Conservation (phyloP, 1,140 invertebrate species). For the Oryzaephilus surinamensis region DNA sequence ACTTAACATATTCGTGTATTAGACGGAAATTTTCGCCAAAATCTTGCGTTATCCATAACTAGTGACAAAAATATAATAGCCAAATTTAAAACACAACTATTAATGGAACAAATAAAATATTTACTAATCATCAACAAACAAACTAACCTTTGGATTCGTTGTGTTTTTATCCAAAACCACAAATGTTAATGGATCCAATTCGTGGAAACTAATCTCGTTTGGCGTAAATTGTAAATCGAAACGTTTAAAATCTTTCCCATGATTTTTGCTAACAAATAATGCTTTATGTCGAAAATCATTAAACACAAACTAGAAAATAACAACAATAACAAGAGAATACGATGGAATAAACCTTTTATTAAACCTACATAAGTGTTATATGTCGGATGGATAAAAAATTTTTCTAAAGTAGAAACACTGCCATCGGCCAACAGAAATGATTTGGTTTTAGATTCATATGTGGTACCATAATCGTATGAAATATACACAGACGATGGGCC, state of each 20-base stretch:
- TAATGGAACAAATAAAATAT: not conserved
- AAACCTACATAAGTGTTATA: constrained; percentile 61
- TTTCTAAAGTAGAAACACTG: constrained; percentile 60
- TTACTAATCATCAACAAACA: constrained; percentile 40
- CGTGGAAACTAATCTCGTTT: constrained; percentile 63
- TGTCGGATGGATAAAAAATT: constrained; percentile 74
- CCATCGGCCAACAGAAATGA: constrained; percentile 46
- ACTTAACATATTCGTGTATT: constrained; percentile 62
- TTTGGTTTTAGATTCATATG: constrained; percentile 63
- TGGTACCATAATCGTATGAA: constrained; percentile 76
- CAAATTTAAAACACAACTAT: too few relatives aligned
- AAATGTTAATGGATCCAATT: constrained; percentile 48
- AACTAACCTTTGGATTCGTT: constrained; percentile 49
- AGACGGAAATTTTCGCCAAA: constrained; percentile 59
- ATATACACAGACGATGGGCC: constrained; percentile 67
- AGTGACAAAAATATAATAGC: too few relatives aligned
- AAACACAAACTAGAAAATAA: constrained; percentile 65
- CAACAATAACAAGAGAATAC: not conserved
- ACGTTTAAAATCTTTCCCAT: constrained; percentile 53
- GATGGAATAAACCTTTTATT: too few relatives aligned
- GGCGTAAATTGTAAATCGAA: constrained; percentile 60
- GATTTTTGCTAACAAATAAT: constrained; percentile 65
- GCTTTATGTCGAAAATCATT: constrained; percentile 66
- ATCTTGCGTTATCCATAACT: constrained; percentile 61
- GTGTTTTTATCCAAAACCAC: constrained; percentile 64